Percentiles rank a stretch among this genome's conserved stretches.
These are phyloP conservation scores for Leptinotarsa haldemani DNA, from an alignment of 2,888 invertebrate genomes.

Conservation along the genomic window DNA sequence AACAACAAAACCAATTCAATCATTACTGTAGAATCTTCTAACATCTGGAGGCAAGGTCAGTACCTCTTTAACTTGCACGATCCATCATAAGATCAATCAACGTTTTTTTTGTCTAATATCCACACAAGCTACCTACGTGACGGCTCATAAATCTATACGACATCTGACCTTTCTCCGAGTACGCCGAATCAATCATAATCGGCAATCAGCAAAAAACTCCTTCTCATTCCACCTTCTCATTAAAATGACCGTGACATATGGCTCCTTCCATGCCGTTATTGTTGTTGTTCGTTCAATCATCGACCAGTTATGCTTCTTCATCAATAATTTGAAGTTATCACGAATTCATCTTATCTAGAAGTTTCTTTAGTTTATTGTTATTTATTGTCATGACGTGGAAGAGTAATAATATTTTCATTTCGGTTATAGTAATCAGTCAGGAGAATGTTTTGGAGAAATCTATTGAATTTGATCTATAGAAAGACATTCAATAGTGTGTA, in stretches of 20 bases:
- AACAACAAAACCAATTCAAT: neutral
- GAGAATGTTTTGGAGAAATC: too few relatives aligned
- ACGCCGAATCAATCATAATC: conserved; percentile 17
- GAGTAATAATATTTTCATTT: neutral
- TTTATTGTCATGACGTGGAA: neutral
- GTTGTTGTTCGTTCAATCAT: conserved; percentile 18
- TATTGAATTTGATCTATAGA: too few relatives aligned
- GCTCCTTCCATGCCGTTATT: conserved; percentile 15
- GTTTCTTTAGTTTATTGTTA: neutral
- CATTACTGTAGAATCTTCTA: neutral
- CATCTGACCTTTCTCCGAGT: conserved; percentile 10
- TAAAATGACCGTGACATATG: conserved; percentile 20
- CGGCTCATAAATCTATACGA: conserved; percentile 8
- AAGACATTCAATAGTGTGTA: too few relatives aligned
- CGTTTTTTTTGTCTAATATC: conserved; percentile 14
- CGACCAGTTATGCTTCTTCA: conserved; percentile 8
- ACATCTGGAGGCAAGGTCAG: conserved; percentile 2
- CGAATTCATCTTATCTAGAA: neutral
- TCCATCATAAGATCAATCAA: conserved; percentile 5
- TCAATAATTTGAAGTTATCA: conserved; percentile 12
- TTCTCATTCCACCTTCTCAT: conserved; percentile 7
- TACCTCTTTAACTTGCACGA: conserved; percentile 2
- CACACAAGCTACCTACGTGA: conserved; percentile 16
- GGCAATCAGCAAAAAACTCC: conserved; percentile 14
- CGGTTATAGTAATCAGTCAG: too few relatives aligned